A percentile compares a stretch with the other conserved stretches of the same genome.
phyloP scores from a whole-genome alignment of 2,113 vertebrate species.

The Scomber japonicus region DNA sequence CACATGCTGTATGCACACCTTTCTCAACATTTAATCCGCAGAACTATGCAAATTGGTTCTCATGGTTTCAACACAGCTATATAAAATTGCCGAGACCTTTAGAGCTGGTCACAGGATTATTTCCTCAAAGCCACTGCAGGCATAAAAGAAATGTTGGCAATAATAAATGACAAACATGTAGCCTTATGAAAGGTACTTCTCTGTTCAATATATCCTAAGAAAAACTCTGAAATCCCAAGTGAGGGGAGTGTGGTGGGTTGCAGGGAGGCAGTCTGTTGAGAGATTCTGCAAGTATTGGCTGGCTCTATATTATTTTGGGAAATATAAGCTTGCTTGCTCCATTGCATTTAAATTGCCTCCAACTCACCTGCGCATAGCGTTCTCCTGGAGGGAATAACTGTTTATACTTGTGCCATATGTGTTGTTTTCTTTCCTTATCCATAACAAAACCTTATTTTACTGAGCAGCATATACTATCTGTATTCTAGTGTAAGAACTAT shows the following conservation, averaged over 20 bases:
- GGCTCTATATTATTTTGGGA: conserved; percentile 72
- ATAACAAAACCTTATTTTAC: conserved; percentile 55
- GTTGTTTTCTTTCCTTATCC: conserved; percentile 31
- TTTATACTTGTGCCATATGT: conserved; percentile 67
- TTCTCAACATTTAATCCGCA: not conserved
- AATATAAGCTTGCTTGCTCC: conserved; percentile 68
- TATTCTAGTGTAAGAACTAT: conserved; percentile 30
- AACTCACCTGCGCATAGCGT: conserved; percentile 65
- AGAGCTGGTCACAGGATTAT: conserved; percentile 19
- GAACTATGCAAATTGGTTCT: not conserved
- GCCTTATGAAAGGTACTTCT: conserved; percentile 28
- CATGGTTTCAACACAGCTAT: not conserved
- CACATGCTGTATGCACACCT: not conserved
- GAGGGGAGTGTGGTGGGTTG: conserved; percentile 36
- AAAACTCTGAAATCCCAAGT: conserved; percentile 51
- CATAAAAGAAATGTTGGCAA: conserved; percentile 5
- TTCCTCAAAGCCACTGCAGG: not conserved
- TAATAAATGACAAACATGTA: conserved; percentile 53
- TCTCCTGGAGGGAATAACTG: conserved; percentile 69
- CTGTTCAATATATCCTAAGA: conserved; percentile 49
- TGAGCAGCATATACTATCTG: conserved; percentile 12
- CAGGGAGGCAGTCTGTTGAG: conserved; percentile 34
- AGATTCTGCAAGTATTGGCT: conserved; percentile 43
- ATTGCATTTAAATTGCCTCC: conserved; percentile 75
- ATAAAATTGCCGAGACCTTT: not conserved